Base-by-base conservation (phyloP, 1,140 invertebrate species). In the Eupristina koningsbergeri region DNA sequence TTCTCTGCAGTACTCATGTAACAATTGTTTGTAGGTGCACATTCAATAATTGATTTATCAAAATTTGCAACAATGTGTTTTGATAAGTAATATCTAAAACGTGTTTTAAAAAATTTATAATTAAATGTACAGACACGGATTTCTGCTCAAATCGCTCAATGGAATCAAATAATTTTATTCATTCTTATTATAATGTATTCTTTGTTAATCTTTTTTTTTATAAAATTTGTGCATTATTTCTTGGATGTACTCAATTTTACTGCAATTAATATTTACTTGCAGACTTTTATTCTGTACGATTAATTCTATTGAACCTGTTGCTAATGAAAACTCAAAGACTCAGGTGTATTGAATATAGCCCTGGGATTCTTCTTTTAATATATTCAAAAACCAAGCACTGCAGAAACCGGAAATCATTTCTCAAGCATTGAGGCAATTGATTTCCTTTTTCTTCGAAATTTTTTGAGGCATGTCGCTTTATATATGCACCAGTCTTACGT, bases 401-500 rank as follows among this genome's bases (percentile, higher is more conserved):
- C 17, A 58, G 7, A 34, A n/a, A n/a, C 50, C 53, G 53, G 34
- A 61, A 77, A 77, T 58, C 22, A 58, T 77, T 50, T 39, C 34
- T 61, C 34, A 39, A 77, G 36, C 17, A 77, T 26, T 77, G 31
- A 39, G 19, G 31, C 71, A 47, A n/a, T 61, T 58, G n/a, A 77
- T 61, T 73, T 81, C 34, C 26, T 45, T 73, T 36, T 73, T 73
- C 31, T 50, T 11, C 2, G 9, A 31, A 34, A 34, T 58, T 77
- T 61, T 77, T 64, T 50, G 3, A 47, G 39, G 67, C 63, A 1
- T 9, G 76, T 45, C 19, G 9, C 36, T 67, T 67, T 73, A 11
- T 36, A 36, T 61, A 31, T 61, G 31, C 67, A 8, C 47, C 64
- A 63, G 39, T 5, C 69, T 81, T 81, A 64, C 39, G 71, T 75